Evolutionary conservation across 2,113 vertebrate species (phyloP), one percentile per base, ranked within the genome.

Genomic region (Sorex fumeus): DNA sequence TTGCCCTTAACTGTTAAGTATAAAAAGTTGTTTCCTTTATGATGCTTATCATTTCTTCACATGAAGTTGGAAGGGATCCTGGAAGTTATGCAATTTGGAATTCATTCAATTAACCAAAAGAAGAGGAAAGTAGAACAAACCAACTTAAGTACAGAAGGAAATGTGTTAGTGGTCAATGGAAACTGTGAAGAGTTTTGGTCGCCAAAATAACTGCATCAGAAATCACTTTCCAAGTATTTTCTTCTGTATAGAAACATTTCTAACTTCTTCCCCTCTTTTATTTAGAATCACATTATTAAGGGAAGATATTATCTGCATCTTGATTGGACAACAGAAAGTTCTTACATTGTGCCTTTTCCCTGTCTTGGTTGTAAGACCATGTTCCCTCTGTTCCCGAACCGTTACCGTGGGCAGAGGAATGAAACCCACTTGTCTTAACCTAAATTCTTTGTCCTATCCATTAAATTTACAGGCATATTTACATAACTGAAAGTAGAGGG

Each of bases 1-100:
- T 40, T 40, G 72, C 23, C 34, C 76, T 34, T 19, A 36, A 64
- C 47, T 90, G 87, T 83, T 21, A 87, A 69, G 11, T 62, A 0
- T 91, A 84, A 69, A 66, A 95, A 50, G 30, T 36, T 81, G 8
- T 86, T 75, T 89, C 9, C 30, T 27, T 32, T 90, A 3, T 53
- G 11, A 70, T n/a, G 18, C 36, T 86, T 74, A 62, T 87, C 9
- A 32, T 74, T 82, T 84, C 23, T 74, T 88, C 72, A 47, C 4
- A 0, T 34, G 32, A n/a, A 82, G 8, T 82, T 78, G 23, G 30
- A 92, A 92, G 7, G 1, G 6, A 47, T 87, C 32, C 67, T 60
- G 19, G 62, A 85, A 91, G 7, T 80, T 80, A 1, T 84, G 50
- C 85, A 53, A 43, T 32, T 75, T 76, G 8, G 3, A 2, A 81